These are phyloP conservation scores for Cheiracanthium punctorium DNA, from an alignment of 2,888 invertebrate genomes.

Conservation along the genomic window DNA sequence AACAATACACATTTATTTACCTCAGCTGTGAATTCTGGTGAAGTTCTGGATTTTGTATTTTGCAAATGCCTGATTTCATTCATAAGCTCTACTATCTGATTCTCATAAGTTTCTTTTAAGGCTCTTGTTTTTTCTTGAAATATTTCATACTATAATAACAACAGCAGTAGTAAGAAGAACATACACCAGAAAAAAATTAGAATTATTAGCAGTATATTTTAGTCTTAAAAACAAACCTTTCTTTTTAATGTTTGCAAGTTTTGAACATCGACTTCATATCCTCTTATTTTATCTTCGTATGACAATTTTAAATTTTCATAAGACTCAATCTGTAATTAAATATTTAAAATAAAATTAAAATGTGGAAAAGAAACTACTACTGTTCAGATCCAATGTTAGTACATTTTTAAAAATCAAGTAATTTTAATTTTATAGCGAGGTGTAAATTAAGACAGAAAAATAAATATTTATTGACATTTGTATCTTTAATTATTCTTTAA, in stretches of 20 bases:
- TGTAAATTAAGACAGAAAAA: too few relatives aligned
- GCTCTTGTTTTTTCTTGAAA: slow-evolving; percentile 43
- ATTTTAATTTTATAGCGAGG: too few relatives aligned
- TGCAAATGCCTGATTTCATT: slow-evolving; percentile 38
- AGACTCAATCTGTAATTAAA: neutral
- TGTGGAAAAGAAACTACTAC: neutral
- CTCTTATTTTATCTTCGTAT: neutral
- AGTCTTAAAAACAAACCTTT: slow-evolving; percentile 16
- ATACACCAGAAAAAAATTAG: neutral
- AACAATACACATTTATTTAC: slow-evolving; percentile 26
- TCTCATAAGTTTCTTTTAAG: slow-evolving; percentile 55
- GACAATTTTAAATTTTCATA: neutral
- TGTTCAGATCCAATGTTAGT: too few relatives aligned
- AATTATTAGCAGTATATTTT: neutral
- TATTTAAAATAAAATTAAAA: neutral
- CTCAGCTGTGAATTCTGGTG: slow-evolving; percentile 41
- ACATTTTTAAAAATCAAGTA: neutral
- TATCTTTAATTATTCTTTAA: too few relatives aligned
- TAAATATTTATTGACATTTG: too few relatives aligned
- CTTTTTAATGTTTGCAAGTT: slow-evolving; percentile 25
- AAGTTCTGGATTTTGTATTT: neutral
- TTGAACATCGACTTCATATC: slow-evolving; percentile 31
- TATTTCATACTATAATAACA: slow-evolving; percentile 47
- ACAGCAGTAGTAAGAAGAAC: neutral
- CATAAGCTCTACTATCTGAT: slow-evolving; percentile 32